phyloP scores from a whole-genome alignment of 2,797 vertebrate species.

The Remorina albescens region DNA sequence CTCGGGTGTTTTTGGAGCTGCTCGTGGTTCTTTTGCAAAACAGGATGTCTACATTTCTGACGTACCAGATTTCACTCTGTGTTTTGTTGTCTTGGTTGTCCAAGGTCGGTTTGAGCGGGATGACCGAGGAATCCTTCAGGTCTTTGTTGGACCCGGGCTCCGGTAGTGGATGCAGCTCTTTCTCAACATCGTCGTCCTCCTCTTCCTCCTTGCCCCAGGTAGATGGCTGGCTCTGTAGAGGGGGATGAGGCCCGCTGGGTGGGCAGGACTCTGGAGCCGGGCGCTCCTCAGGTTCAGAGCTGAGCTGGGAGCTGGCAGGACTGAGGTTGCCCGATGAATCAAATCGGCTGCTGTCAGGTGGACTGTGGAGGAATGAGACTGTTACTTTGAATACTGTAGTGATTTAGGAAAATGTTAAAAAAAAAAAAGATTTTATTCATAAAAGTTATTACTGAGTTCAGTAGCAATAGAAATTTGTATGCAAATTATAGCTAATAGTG shows the following conservation, averaged over 20 bases:
- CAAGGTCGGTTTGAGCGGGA: constrained; percentile 36
- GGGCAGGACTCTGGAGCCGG: constrained; percentile 72
- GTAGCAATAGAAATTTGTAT: neutral
- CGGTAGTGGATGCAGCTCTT: constrained; percentile 55
- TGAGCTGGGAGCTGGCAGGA: constrained; percentile 91
- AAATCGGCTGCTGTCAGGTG: constrained; percentile 89
- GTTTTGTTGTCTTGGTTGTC: constrained; percentile 48
- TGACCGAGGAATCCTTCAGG: constrained; percentile 40
- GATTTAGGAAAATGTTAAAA: neutral
- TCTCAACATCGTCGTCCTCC: constrained; percentile 63
- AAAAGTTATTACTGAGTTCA: too few relatives aligned
- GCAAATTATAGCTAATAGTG: neutral
- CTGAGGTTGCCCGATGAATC: constrained; percentile 94
- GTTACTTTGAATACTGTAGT: constrained; percentile 17
- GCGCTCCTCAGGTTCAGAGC: constrained; percentile 89
- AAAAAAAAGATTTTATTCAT: constrained; percentile 21
- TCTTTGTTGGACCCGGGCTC: constrained; percentile 71
- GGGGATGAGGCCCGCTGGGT: constrained; percentile 48
- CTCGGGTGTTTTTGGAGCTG: too few relatives aligned
- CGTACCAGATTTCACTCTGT: constrained; percentile 63
- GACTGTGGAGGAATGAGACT: constrained; percentile 78
- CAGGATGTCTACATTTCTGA: neutral
- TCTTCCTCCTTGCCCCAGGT: constrained; percentile 58
- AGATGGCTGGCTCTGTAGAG: constrained; percentile 62
- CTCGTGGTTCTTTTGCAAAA: neutral